Evolutionary conservation across 2,888 invertebrate genomes (phyloP), one percentile per base, ranked within the genome.

Genomic region (Balanococcus diminutus): DNA sequence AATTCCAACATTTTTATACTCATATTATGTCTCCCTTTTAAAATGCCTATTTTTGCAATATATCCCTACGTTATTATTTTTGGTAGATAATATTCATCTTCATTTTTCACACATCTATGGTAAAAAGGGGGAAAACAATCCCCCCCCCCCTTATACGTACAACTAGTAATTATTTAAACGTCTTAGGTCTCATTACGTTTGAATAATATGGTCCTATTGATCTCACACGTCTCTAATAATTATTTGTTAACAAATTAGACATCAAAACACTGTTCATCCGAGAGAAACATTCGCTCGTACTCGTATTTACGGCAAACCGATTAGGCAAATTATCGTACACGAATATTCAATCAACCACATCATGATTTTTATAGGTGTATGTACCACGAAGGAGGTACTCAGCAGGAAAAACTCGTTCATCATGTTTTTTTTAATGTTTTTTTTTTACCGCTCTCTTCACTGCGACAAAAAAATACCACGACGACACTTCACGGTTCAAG

Each of bases 281-380:
- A 22, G 19, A 19, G 14, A n/a, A n/a, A n/a, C n/a, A n/a, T n/a
- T n/a, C n/a, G 56, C 19, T 56, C 2, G 42, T 42, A 19, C 56
- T 56, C 56, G 19, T 79, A 79, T 79, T 79, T 36, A 79, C 75
- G 32, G 75, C 75, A 36, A 79, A 36, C 75, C 36, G 75, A 36
- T 32, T 79, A 79, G 32, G 75, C 75, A 79, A 79, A 79, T 79
- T 79, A 79, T 36, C n/a, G 9, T 79, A 79, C 36, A 36, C 75
- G 32, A 36, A 67, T 67, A 28, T 16, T 67, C 67, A 67, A 31
- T 67, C 67, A 28, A 16, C 8, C 28, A 6, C 6, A 22, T 22
- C 6, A 22, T 22, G 56, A 56, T 56, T 22, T 56, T 8, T 22
- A 51, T n/a, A 51, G 19, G 6, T 8, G 56, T 6, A 9, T 8